Evolutionary conservation across 2,113 vertebrate genomes (phyloP).

Genomic region (Microcebus murinus): DNA sequence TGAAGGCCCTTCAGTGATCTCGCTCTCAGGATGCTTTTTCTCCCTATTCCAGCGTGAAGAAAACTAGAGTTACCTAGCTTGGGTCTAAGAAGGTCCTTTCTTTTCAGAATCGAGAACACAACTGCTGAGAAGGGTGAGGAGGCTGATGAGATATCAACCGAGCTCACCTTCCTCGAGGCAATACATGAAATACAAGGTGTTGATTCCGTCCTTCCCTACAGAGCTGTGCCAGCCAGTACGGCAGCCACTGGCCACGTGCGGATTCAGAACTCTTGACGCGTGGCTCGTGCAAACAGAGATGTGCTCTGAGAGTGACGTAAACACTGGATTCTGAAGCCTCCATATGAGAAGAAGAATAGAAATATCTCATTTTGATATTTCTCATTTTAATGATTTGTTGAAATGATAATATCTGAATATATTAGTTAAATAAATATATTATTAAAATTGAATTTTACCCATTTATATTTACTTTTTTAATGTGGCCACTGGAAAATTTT

Average conservation of each 20-base stretch:
- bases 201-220: accelerated
- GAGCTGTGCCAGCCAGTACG: not conserved
- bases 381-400: not conserved
- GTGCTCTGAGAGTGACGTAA: not conserved
- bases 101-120: not conserved
- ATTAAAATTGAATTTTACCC: not conserved
- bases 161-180: not conserved
- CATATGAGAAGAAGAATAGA: not conserved
- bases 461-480: not conserved
- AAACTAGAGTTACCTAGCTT: not conserved
- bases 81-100: not conserved
- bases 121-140: not conserved
- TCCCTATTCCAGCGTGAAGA: not conserved
- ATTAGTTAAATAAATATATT: not conserved
- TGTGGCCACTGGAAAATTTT: not conserved
- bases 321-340: not conserved
- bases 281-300: not conserved
- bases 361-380: not conserved
- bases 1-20: not conserved
- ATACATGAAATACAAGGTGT: not conserved
- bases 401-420: not conserved
- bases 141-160: not conserved
- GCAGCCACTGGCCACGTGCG: not conserved
- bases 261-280: not conserved
- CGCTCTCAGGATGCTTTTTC: not conserved